These are phyloP conservation scores for Macrobrachium nipponense DNA, from an alignment of 1,140 invertebrate genomes.

Conservation along the genomic window DNA sequence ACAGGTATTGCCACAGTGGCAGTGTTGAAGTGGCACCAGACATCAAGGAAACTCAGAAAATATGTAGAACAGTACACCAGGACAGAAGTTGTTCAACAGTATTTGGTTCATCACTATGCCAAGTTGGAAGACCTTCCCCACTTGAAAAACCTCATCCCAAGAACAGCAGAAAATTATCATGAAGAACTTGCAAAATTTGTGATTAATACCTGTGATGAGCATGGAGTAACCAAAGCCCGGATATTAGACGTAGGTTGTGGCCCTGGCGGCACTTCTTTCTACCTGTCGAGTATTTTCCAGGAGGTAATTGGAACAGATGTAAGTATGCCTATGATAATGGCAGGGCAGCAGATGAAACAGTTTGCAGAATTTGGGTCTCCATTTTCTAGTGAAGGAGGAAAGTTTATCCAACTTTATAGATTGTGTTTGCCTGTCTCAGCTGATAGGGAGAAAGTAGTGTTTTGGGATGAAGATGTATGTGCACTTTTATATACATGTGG, in stretches of 20 bases:
- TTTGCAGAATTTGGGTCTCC: slow-evolving; percentile 46
- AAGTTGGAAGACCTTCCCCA: slow-evolving; percentile 27
- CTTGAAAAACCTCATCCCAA: slow-evolving; percentile 40
- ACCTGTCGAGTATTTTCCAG: slow-evolving; percentile 42
- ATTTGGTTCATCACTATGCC: slow-evolving; percentile 51
- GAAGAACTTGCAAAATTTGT: slow-evolving; percentile 37
- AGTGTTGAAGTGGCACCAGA: slow-evolving; percentile 46
- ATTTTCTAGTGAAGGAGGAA: slow-evolving; percentile 55
- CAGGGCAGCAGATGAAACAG: slow-evolving; percentile 46
- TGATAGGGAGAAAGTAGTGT: slow-evolving; percentile 37
- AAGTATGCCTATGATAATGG: slow-evolving; percentile 46
- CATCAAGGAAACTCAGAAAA: neutral
- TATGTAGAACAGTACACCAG: slow-evolving; percentile 38
- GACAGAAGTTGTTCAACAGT: slow-evolving; percentile 38
- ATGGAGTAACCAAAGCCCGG: slow-evolving; percentile 12
- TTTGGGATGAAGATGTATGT: slow-evolving; percentile 53
- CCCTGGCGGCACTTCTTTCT: slow-evolving; percentile 38
- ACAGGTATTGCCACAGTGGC: slow-evolving; percentile 50
- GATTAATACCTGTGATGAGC: slow-evolving; percentile 29
- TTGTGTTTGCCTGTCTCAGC: slow-evolving; percentile 35
- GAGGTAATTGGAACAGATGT: slow-evolving; percentile 52
- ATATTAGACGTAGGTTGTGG: slow-evolving; percentile 55
- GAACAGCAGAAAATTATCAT: slow-evolving; percentile 43
- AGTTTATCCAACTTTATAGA: slow-evolving; percentile 37
- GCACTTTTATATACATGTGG: slow-evolving; percentile 25